phyloP scores from a whole-genome alignment of 2,797 vertebrate genomes.

The Alauda arvensis region DNA sequence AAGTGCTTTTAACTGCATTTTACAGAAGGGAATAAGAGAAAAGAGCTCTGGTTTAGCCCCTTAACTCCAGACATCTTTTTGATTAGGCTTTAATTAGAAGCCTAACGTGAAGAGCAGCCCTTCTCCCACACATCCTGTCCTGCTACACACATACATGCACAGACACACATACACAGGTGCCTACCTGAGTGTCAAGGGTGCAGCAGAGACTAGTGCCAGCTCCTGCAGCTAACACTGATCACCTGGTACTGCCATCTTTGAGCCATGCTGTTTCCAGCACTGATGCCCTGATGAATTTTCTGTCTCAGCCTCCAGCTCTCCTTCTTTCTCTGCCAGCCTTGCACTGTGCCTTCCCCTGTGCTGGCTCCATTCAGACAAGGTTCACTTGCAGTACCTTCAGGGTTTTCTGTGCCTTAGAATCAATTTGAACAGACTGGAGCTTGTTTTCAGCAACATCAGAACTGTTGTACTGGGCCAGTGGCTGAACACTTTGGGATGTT shows the following conservation, averaged over 20 bases:
- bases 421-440: not conserved
- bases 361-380: not conserved
- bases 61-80: not conserved
- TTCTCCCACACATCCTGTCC: not conserved
- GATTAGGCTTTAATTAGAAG: not conserved
- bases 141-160: not conserved
- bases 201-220: not conserved
- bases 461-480: not conserved
- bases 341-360: not conserved
- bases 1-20: not conserved
- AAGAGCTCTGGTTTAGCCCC: not conserved
- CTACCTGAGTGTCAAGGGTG: not conserved
- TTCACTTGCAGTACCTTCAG: not conserved
- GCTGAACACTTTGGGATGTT: not conserved
- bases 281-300: not conserved
- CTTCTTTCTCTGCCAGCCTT: not conserved
- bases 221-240: not conserved
- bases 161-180: not conserved
- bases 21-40: not conserved
- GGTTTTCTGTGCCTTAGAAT: not conserved
- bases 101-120: not conserved
- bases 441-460: not conserved
- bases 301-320: not conserved
- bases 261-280: not conserved
- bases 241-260: not conserved